Evolutionary conservation across 2,797 vertebrate genomes (phyloP).

Genomic region (Urosaurus nigricauda): DNA sequence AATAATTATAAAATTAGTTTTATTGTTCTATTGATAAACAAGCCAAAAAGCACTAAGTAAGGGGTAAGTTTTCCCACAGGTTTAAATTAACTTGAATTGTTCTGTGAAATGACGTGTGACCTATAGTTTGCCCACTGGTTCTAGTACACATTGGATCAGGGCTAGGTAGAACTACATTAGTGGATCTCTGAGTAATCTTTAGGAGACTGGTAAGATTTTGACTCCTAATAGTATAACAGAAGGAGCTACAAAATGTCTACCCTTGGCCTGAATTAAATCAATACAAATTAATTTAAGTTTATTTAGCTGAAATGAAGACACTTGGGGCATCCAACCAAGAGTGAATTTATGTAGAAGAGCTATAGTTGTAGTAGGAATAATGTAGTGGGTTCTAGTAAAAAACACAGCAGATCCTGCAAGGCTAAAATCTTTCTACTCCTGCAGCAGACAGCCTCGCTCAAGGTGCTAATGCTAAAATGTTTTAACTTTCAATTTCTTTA

Average conservation of each 20-base stretch:
- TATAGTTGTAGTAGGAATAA: neutral
- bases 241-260: neutral
- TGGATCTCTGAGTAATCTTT: neutral
- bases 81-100: neutral
- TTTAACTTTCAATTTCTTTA: too few relatives aligned
- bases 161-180: neutral
- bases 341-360: neutral
- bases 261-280: neutral
- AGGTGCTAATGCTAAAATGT: neutral
- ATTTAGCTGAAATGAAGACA: neutral
- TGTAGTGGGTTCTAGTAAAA: neutral
- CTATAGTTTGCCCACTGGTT: neutral
- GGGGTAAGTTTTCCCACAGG: too few relatives aligned
- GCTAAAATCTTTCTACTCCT: neutral
- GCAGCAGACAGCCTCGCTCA: neutral
- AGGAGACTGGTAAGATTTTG: neutral
- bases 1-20: slow-evolving; percentile 34
- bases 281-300: neutral
- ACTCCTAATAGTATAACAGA: neutral
- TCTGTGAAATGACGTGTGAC: neutral
- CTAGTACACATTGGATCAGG: neutral
- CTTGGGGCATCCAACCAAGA: neutral
- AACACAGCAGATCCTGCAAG: neutral
- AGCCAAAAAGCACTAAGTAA: neutral
- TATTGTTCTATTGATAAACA: neutral